phyloP scores from a whole-genome alignment of 2,113 vertebrate genomes.

The Pycnonotus jocosus region DNA sequence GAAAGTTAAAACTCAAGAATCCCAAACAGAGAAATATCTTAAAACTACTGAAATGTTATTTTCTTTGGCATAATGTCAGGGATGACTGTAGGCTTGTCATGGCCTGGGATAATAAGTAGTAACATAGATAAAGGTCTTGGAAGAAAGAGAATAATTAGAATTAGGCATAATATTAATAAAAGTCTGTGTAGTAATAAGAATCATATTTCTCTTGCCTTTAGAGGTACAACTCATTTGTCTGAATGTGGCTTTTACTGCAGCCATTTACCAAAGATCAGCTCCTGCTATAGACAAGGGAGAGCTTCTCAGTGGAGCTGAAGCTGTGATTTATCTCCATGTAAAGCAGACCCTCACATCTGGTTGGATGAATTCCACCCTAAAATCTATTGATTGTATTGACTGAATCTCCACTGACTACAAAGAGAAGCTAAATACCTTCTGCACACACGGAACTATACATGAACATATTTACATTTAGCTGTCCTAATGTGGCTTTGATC shows the following conservation, averaged over 20 bases:
- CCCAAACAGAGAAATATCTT: neutral
- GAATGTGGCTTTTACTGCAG: neutral
- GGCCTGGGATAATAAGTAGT: neutral
- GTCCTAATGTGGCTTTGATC: neutral
- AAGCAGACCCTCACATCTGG: neutral
- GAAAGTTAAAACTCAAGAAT: neutral
- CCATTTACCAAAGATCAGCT: neutral
- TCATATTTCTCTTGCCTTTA: neutral
- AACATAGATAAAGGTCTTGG: neutral
- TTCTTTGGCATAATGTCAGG: neutral
- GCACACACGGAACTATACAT: accelerated
- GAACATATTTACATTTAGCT: neutral
- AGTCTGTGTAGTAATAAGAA: neutral
- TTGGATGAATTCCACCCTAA: neutral
- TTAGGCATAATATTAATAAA: neutral
- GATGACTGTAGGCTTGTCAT: neutral
- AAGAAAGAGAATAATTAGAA: neutral
- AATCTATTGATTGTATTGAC: neutral
- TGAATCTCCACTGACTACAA: neutral
- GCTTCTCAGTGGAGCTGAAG: neutral
- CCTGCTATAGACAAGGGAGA: neutral
- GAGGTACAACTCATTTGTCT: neutral
- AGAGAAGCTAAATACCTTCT: neutral
- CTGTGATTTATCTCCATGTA: neutral
- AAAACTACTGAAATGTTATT: neutral